These are phyloP conservation scores for Pavo muticus DNA, from an alignment of 2,113 vertebrate genomes.

Conservation along the genomic window DNA sequence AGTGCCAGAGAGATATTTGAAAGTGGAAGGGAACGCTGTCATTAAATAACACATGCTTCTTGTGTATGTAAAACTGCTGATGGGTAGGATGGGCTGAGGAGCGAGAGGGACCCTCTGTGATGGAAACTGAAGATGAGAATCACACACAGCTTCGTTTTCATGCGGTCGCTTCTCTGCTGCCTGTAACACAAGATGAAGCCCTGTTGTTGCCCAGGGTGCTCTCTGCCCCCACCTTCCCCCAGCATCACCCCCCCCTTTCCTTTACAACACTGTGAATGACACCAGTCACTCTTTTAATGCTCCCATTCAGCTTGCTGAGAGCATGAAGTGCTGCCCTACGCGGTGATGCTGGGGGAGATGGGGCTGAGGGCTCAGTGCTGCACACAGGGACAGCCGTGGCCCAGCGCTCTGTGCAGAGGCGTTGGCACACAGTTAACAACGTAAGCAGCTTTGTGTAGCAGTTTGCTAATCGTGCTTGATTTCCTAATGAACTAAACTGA, in stretches of 20 bases:
- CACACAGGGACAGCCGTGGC: background rate
- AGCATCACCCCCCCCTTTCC: conserved; percentile 1
- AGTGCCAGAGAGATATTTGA: background rate
- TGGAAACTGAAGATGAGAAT: background rate
- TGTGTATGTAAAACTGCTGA: background rate
- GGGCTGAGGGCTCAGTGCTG: background rate
- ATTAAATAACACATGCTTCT: background rate
- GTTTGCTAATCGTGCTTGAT: conserved; percentile 49
- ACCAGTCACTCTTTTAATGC: background rate
- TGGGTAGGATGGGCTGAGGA: background rate
- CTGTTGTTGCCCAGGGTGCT: background rate
- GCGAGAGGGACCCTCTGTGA: background rate
- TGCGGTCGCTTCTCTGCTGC: background rate
- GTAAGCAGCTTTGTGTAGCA: background rate
- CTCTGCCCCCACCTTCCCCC: background rate
- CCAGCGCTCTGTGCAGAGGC: background rate
- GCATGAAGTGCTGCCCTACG: background rate
- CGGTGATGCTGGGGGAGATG: background rate
- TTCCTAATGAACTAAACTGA: conserved; percentile 60
- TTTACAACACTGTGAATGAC: conserved; percentile 67
- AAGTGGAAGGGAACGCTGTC: background rate
- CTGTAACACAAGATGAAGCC: conserved; percentile 24
- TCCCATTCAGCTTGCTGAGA: background rate
- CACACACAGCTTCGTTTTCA: background rate
- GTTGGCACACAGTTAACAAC: background rate